Conservation (phyloP, 2,113 vertebrate genomes). For the Ceyx margarethae region DNA sequence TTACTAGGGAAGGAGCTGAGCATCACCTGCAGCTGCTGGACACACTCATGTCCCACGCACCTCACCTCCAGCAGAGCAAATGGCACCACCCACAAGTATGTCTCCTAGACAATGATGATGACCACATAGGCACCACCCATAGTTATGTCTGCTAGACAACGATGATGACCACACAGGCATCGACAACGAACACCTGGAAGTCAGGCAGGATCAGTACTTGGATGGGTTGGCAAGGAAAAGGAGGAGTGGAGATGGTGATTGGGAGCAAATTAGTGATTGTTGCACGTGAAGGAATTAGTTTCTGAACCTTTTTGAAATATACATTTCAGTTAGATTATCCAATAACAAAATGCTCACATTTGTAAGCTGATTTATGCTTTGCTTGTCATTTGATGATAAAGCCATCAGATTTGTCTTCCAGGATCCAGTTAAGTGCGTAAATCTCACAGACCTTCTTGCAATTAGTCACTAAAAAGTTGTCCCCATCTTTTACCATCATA, state of each 20-base stretch:
- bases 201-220: neutral
- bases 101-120: neutral
- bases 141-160: neutral
- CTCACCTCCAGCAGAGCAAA: neutral
- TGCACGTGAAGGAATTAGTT: neutral
- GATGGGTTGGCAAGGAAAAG: neutral
- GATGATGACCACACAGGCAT: neutral
- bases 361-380: neutral
- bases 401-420: neutral
- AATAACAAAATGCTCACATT: neutral
- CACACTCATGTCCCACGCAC: rapidly evolving
- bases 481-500: neutral
- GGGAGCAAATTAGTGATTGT: neutral
- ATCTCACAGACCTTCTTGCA: neutral
- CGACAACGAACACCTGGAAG: neutral
- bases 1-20: neutral
- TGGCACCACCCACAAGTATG: too few species aligned
- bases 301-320: neutral
- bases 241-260: neutral
- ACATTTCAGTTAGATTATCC: neutral
- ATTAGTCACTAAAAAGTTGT: neutral
- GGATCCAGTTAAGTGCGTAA: neutral
- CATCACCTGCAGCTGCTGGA: neutral
- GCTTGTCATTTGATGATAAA: neutral
- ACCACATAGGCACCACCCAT: neutral